Percentiles rank a stretch among this genome's conserved stretches.
Conservation (phyloP, 2,888 invertebrate species). For the Netelia fuscicornis region DNA sequence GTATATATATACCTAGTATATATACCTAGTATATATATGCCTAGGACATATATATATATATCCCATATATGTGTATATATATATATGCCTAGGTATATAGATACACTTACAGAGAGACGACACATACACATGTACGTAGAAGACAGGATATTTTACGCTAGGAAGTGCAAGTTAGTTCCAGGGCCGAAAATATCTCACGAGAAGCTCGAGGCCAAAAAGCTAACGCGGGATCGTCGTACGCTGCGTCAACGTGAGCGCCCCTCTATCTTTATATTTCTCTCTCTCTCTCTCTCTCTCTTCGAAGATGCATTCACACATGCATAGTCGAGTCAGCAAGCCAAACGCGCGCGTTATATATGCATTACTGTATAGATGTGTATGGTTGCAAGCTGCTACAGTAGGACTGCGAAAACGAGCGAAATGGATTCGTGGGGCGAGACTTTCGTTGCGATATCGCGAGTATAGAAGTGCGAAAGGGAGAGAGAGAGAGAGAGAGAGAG, state of each 20-base stretch:
- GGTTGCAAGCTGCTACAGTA: background rate
- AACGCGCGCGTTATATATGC: background rate
- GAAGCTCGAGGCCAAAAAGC: slow-evolving; percentile 65
- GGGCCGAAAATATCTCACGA: slow-evolving; percentile 66
- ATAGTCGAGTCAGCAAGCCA: slow-evolving; percentile 2
- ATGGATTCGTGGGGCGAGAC: slow-evolving; percentile 49
- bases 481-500: slow-evolving; percentile 32
- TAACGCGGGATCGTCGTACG: slow-evolving; percentile 64
- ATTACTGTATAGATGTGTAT: background rate
- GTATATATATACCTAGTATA: background rate
- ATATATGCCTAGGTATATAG: background rate
- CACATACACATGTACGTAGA: background rate
- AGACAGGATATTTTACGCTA: slow-evolving; percentile 47
- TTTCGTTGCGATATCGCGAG: slow-evolving; percentile 30
- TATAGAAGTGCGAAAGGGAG: slow-evolving; percentile 13
- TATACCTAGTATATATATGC: background rate
- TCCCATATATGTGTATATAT: background rate
- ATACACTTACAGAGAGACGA: background rate
- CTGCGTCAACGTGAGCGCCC: slow-evolving; percentile 47
- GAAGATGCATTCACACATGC: slow-evolving; percentile 36
- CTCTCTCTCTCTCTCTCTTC: background rate
- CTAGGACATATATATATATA: background rate
- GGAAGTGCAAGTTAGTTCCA: slow-evolving; percentile 63
- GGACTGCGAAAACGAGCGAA: slow-evolving; percentile 33
- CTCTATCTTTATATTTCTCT: background rate